These are phyloP conservation scores for Bradypodion ventrale DNA, from an alignment of 2,797 vertebrate species.

Conservation along the genomic window DNA sequence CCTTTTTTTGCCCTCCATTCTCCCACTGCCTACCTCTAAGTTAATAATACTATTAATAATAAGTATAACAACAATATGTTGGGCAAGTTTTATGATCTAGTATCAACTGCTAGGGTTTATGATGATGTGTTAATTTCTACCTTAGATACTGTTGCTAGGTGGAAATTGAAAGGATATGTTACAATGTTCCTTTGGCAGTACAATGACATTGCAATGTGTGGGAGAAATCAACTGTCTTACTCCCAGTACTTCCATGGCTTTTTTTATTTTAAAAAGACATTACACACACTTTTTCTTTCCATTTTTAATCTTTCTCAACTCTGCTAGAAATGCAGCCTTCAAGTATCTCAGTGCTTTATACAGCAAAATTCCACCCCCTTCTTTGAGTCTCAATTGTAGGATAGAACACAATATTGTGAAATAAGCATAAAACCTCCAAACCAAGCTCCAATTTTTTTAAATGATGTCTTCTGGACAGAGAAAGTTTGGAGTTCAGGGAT, in stretches of 20 bases:
- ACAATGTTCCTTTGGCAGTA: conserved; percentile 39
- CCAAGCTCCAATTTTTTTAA: not conserved
- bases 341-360: not conserved
- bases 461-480: not conserved
- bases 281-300: not conserved
- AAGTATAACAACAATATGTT: not conserved
- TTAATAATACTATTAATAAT: too few relatives aligned
- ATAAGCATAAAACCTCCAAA: not conserved
- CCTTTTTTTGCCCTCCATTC: too few relatives aligned
- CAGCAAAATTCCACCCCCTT: not conserved
- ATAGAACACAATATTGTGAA: not conserved
- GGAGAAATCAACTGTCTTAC: conserved; percentile 42
- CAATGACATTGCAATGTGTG: conserved; percentile 28
- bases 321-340: not conserved
- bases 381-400: not conserved
- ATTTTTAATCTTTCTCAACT: conserved; percentile 18
- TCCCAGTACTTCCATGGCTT: not conserved
- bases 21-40: not conserved
- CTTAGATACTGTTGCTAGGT: conserved; percentile 32
- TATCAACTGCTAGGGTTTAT: not conserved
- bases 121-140: not conserved
- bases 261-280: not conserved
- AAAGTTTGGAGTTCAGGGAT: not conserved
- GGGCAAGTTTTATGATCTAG: conserved; percentile 6
- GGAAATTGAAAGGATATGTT: conserved; percentile 30